These are phyloP conservation scores for Callocephalon fimbriatum DNA, from an alignment of 2,113 vertebrate species.

Conservation along the genomic window DNA sequence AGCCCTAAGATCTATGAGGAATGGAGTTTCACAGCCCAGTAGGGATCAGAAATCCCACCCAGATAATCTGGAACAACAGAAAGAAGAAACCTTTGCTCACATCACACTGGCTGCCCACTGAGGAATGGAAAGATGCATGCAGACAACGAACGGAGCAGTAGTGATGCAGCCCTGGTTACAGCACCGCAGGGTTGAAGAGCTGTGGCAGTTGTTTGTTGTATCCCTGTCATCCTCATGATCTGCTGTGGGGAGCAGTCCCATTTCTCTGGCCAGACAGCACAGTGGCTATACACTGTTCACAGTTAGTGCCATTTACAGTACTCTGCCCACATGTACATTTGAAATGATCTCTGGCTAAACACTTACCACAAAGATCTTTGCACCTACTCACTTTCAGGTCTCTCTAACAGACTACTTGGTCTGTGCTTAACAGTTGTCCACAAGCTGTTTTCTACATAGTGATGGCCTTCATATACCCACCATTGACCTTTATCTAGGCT, in stretches of 20 bases:
- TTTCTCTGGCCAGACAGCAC: background rate
- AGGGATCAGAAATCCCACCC: background rate
- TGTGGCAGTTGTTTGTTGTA: accelerated
- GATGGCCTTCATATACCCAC: background rate
- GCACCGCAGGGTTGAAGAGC: background rate
- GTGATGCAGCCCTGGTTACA: background rate
- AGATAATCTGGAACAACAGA: background rate
- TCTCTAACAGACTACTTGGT: background rate
- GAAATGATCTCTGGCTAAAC: background rate
- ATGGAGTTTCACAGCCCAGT: background rate
- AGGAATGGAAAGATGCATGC: background rate
- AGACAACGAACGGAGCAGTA: background rate
- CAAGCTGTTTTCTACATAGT: background rate
- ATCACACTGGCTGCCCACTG: background rate
- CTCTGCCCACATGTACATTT: background rate
- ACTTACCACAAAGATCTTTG: background rate
- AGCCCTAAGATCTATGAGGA: background rate
- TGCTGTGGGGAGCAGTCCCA: background rate
- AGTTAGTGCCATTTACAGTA: too few species aligned
- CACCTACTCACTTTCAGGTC: background rate
- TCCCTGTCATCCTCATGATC: background rate
- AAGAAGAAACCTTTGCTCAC: background rate
- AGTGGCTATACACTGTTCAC: background rate
- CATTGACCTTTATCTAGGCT: background rate
- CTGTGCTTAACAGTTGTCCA: background rate